phyloP scores from a whole-genome alignment of 2,888 invertebrate species.

The Drosophila mercatorum region DNA sequence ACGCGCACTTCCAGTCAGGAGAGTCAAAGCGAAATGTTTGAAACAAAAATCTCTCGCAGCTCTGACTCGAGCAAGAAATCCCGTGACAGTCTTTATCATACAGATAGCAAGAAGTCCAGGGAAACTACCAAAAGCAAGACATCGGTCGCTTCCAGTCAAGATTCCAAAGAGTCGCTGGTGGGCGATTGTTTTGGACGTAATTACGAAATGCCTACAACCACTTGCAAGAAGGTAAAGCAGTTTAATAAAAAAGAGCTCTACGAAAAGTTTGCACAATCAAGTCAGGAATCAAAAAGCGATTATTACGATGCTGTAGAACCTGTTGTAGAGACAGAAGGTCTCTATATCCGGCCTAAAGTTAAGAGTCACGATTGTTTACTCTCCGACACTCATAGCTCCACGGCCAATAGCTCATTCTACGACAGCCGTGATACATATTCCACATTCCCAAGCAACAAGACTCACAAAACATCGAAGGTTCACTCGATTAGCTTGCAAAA shows the following conservation, averaged over 20 bases:
- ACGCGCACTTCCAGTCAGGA: conserved; percentile 90
- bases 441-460: conserved; percentile 87
- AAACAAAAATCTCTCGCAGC: conserved; percentile 88
- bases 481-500: conserved; percentile 90
- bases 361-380: conserved; percentile 87
- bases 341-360: conserved; percentile 83
- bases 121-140: conserved; percentile 88
- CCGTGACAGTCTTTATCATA: conserved; percentile 88
- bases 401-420: conserved; percentile 85
- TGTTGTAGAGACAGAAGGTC: conserved; percentile 44
- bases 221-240: conserved; percentile 83
- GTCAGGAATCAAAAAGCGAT: conserved; percentile 90
- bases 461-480: conserved; percentile 87
- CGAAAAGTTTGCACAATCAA: conserved; percentile 87
- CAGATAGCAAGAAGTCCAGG: conserved; percentile 88
- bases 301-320: conserved; percentile 88
- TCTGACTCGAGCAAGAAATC: conserved; percentile 89
- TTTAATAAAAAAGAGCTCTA: conserved; percentile 81
- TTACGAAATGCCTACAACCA: conserved; percentile 85
- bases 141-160: conserved; percentile 87
- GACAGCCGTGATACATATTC: conserved; percentile 88
- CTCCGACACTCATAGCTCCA: conserved; percentile 85
- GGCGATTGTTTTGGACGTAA: conserved; percentile 85
- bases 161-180: conserved; percentile 88
- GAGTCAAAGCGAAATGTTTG: conserved; percentile 89